These are phyloP conservation scores for Cardiocondyla obscurior DNA, from an alignment of 1,140 invertebrate species.

Conservation along the genomic window DNA sequence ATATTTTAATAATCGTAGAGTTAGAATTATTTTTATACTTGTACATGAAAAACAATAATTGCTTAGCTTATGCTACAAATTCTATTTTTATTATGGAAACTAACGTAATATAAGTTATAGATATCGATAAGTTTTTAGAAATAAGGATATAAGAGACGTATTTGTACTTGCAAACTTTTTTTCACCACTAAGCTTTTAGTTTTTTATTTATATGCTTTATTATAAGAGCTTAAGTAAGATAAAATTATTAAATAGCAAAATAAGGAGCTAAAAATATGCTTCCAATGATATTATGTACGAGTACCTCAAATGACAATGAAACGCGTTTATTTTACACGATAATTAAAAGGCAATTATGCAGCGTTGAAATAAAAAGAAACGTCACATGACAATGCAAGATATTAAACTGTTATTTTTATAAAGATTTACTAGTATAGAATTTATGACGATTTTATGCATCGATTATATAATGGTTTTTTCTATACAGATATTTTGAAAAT, in stretches of 20 bases:
- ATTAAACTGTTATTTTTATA: slow-evolving; percentile 7
- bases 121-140: neutral
- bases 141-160: slow-evolving; percentile 8
- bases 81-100: slow-evolving; percentile 26
- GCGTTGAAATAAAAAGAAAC: slow-evolving; percentile 18
- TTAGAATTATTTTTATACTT: neutral
- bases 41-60: neutral
- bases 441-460: neutral
- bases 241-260: slow-evolving; percentile 19
- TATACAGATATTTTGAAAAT: slow-evolving; percentile 39
- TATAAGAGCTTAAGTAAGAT: slow-evolving; percentile 3
- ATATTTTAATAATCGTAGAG: neutral
- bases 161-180: neutral
- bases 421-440: neutral
- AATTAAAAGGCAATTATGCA: neutral
- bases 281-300: slow-evolving; percentile 5
- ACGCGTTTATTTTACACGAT: neutral
- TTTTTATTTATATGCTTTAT: slow-evolving; percentile 47
- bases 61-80: neutral
- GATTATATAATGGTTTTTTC: slow-evolving; percentile 33
- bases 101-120: neutral
- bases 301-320: slow-evolving; percentile 68
- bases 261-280: slow-evolving; percentile 22
- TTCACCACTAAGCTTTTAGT: neutral
- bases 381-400: slow-evolving; percentile 46